phyloP scores from a whole-genome alignment of 2,888 invertebrate genomes.

The Phaonia tiefii region DNA sequence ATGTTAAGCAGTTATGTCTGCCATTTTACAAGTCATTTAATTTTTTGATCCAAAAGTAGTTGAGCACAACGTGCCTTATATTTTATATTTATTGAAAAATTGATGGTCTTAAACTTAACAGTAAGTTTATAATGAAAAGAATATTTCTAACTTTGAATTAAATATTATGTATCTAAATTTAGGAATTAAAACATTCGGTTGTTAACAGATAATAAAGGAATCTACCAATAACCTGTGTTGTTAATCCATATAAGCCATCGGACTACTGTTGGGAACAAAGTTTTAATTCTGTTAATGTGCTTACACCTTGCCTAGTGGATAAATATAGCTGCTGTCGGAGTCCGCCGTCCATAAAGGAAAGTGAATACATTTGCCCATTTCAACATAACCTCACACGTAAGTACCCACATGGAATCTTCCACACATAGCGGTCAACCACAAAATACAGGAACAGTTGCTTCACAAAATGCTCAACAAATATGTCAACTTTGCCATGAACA shows the following conservation, averaged over 20 bases:
- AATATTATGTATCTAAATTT: slow-evolving; percentile 1
- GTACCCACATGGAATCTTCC: slow-evolving; percentile 42
- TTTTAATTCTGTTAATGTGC: slow-evolving; percentile 22
- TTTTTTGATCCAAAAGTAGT: slow-evolving; percentile 4
- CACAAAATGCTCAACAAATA: too few species aligned
- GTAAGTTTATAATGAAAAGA: background rate
- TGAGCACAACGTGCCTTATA: background rate
- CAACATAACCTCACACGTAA: slow-evolving; percentile 52
- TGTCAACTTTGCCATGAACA: too few species aligned
- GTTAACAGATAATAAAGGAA: background rate
- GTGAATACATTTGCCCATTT: background rate
- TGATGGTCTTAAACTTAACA: slow-evolving; percentile 1
- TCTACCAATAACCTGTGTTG: slow-evolving; percentile 2
- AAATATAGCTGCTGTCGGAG: background rate
- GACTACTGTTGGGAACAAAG: background rate
- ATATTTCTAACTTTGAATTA: background rate
- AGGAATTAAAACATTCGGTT: slow-evolving; percentile 4
- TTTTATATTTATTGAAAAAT: background rate
- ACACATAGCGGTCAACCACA: slow-evolving; percentile 44
- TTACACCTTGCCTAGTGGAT: background rate
- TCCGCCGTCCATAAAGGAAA: background rate
- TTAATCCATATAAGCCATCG: slow-evolving; percentile 3
- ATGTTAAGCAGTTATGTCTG: too few species aligned
- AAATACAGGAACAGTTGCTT: slow-evolving; percentile 25
- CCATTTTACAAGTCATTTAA: too few species aligned